Evolutionary conservation across 2,888 invertebrate species (phyloP), one percentile per base, ranked within the genome.

Genomic region (Phyllotreta cruciferae): DNA sequence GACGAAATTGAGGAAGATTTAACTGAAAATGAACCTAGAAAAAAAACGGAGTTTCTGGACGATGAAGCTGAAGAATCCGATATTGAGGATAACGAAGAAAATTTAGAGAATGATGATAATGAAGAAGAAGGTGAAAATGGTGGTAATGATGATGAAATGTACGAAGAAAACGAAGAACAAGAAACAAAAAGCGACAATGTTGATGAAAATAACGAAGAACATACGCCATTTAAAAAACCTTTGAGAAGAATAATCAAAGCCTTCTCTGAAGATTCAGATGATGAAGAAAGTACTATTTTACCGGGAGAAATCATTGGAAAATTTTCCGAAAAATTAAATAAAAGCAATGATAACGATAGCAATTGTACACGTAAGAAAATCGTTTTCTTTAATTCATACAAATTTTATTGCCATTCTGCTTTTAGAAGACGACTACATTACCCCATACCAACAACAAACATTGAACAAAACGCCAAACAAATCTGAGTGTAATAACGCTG

Each of bases 221-320:
- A 24, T 3, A 35, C 38, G 1, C 24, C 60, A 1, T 42, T 52
- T 35, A 74, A 73, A 49, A 77, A 74, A 70, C 68, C 68, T 35
- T 66, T 78, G 47, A 77, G 69, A 62, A 71, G 80, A 64, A 80
- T 80, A 52, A 37, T 80, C 34, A 74, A 74, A 67, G 66, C 74
- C 41, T 75, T 77, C 66, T 57, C 67, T 35, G 77, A 75, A 58
- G 77, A 79, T 73, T 79, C 78, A 9, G 79, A 79, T 63, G 77
- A 78, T 42, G 78, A 78, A 53, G 72, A 74, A 53, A 64, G 68
- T 36, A 47, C 60, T 10, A 41, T 44, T 13, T 37, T 56, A 14
- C 66, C 56, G 24, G 55, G 50, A 42, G 52, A 42, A 34, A 45
- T 36, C 38, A 47, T 58, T 42, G 38, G 24, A 7, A 62, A 62